These are phyloP conservation scores for Varecia variegata DNA, from an alignment of 2,797 vertebrate genomes.

Conservation along the genomic window DNA sequence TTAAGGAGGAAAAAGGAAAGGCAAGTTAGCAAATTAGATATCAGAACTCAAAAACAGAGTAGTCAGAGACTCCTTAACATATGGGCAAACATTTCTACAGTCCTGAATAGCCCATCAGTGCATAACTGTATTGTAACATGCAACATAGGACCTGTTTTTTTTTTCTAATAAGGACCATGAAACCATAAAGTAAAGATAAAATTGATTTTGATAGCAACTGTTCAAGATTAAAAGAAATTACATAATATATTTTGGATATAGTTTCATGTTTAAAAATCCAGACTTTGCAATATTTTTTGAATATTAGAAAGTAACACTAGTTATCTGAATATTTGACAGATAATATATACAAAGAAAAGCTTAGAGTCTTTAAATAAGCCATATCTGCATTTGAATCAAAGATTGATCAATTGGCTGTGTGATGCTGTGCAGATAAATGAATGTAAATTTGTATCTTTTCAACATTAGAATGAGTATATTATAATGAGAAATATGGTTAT, in stretches of 20 bases:
- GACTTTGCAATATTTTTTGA: not conserved
- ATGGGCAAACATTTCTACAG: not conserved
- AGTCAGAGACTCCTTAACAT: not conserved
- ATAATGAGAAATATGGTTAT: not conserved
- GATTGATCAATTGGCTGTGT: not conserved
- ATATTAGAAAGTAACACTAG: not conserved
- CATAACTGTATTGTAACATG: not conserved
- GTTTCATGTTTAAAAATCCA: not conserved
- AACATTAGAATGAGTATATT: not conserved
- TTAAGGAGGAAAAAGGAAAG: not conserved
- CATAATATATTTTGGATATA: not conserved
- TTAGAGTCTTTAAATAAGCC: not conserved
- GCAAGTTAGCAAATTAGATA: not conserved
- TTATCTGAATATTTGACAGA: not conserved
- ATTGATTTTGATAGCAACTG: not conserved
- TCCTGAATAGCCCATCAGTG: not conserved
- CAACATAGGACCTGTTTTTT: not conserved
- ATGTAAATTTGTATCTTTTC: conserved; percentile 15
- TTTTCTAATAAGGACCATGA: not conserved
- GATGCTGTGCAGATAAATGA: not conserved
- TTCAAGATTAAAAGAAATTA: not conserved
- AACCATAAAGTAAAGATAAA: not conserved
- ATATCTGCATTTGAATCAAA: not conserved
- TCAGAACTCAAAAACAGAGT: not conserved
- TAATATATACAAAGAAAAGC: not conserved